phyloP scores from a whole-genome alignment of 2,888 invertebrate genomes.

The Sphinx pinastri region DNA sequence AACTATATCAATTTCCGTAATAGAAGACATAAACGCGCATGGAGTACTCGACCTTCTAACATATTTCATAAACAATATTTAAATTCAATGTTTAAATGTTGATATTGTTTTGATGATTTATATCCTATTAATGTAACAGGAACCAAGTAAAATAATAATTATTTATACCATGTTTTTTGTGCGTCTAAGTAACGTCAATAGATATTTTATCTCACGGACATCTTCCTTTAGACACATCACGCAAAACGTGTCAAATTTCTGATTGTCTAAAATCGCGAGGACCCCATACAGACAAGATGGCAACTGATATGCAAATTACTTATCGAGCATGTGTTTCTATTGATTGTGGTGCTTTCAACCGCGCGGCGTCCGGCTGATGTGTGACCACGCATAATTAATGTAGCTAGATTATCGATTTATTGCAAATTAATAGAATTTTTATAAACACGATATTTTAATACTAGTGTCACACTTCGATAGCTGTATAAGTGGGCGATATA shows the following conservation, averaged over 20 bases:
- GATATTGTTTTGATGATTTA: too few species aligned
- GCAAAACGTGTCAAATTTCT: slow-evolving; percentile 18
- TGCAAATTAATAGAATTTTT: slow-evolving; percentile 5
- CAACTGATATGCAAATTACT: slow-evolving; percentile 39
- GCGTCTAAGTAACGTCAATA: background rate
- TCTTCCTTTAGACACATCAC: slow-evolving; percentile 14
- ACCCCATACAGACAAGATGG: slow-evolving; percentile 34
- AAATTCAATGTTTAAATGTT: too few species aligned
- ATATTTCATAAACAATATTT: too few species aligned
- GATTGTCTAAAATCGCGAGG: slow-evolving; percentile 19
- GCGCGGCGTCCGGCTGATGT: slow-evolving; percentile 27
- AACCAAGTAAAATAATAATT: too few species aligned
- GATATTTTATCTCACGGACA: slow-evolving; percentile 16
- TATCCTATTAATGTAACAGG: too few species aligned
- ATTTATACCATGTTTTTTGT: too few species aligned
- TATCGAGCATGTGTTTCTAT: slow-evolving; percentile 36
- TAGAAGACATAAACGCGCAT: too few species aligned
- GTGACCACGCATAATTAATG: slow-evolving; percentile 39
- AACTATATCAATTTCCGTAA: too few species aligned
- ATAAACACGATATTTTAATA: background rate
- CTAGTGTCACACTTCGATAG: background rate
- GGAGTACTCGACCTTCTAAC: too few species aligned
- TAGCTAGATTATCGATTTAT: background rate
- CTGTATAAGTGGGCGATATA: background rate
- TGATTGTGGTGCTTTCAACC: slow-evolving; percentile 38